Evolutionary conservation across 92 coral and sea anemone genomes (phyloP).

Genomic region (Scolanthus callimorphus): DNA sequence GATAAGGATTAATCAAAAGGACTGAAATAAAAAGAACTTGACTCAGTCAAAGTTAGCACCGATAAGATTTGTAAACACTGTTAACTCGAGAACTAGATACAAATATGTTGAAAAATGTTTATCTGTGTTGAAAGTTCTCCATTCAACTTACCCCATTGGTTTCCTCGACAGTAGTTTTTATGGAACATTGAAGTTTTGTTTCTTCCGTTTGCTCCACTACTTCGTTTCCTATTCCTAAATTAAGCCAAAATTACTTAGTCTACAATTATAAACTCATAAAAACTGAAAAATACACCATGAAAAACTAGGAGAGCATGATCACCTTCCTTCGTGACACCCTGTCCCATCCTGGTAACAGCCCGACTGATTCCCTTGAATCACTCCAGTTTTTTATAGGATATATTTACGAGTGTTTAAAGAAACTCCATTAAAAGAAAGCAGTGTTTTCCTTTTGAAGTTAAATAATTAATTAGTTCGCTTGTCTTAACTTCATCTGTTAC

Average conservation of each 20-base stretch:
- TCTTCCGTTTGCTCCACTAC: conserved; percentile 84
- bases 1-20: too few species aligned
- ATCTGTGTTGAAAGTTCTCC: too few species aligned
- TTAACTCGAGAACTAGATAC: too few species aligned
- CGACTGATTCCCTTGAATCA: not conserved
- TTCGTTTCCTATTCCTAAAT: conserved; percentile 76
- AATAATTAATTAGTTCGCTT: conserved; percentile 46
- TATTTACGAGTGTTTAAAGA: conserved; percentile 1
- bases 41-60: too few species aligned
- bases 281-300: conserved; percentile 10
- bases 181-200: conserved; percentile 85
- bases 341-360: conserved; percentile 75
- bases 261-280: conserved; percentile 12
- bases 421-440: conserved; percentile 11
- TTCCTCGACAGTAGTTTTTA: conserved; percentile 74
- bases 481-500: not conserved
- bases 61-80: too few species aligned
- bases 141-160: conserved; percentile 67
- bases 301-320: conserved; percentile 3
- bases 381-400: not conserved
- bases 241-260: conserved; percentile 32
- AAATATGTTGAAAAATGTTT: too few species aligned
- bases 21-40: too few species aligned
- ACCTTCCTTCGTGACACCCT: conserved; percentile 85
- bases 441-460: conserved; percentile 18